phyloP scores from a whole-genome alignment of 2,113 vertebrate species.

The Tragulus kanchil region DNA sequence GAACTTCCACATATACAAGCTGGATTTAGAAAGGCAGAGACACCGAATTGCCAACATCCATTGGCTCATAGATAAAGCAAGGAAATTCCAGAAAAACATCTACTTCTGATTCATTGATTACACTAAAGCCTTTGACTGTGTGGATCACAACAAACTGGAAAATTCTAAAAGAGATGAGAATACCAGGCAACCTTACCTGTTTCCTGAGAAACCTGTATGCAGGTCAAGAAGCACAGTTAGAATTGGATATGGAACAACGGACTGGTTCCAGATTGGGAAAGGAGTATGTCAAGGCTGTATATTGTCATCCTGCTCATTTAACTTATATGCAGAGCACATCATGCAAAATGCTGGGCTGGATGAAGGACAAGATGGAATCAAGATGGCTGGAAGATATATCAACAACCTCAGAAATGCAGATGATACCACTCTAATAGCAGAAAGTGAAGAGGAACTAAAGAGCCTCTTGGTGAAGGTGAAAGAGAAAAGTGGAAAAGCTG shows the following conservation, averaged over 20 bases:
- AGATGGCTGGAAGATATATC: neutral
- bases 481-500: neutral
- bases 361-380: neutral
- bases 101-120: neutral
- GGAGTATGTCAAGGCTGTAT: neutral
- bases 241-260: neutral
- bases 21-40: neutral
- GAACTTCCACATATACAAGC: neutral
- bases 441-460: neutral
- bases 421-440: neutral
- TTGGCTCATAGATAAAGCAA: neutral
- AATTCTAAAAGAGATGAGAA: neutral
- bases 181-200: neutral
- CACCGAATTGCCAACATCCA: neutral
- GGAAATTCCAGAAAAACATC: neutral
- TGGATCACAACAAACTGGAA: neutral
- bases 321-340: neutral
- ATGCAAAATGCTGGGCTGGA: neutral
- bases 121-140: neutral
- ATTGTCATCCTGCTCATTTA: neutral
- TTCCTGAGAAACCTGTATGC: neutral
- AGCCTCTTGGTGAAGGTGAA: neutral
- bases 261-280: neutral
- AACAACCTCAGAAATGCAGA: neutral
- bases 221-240: neutral